A percentile compares a stretch with the other conserved stretches of the same genome.
Evolutionary conservation across 2,888 invertebrate species (phyloP).

Genomic region (Lochmaea crataegi): DNA sequence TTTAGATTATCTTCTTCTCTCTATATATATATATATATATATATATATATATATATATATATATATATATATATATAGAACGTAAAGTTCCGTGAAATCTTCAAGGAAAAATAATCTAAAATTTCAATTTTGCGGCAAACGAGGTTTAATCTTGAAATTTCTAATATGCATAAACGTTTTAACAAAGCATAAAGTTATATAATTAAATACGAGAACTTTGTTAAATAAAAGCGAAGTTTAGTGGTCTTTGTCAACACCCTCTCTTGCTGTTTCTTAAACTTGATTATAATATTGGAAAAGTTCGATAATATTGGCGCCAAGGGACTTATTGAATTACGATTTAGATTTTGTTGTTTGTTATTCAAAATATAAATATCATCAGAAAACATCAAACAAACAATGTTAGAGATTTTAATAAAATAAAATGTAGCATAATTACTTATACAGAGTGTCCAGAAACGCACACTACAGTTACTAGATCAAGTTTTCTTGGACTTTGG

Average conservation of each 20-base stretch:
- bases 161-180: not conserved
- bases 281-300: conserved; percentile 7
- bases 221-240: not conserved
- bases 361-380: no score
- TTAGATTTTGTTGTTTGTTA: no score
- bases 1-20: conserved; percentile 10
- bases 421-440: no score
- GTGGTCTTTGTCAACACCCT: not conserved
- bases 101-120: not conserved
- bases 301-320: not conserved
- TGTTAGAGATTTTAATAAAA: no score
- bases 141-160: not conserved
- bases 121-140: conserved; percentile 4
- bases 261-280: not conserved
- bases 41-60: no score
- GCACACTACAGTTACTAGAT: no score
- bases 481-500: no score
- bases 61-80: no score
- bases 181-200: not conserved
- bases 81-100: not conserved
- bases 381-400: no score
- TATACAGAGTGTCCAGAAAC: no score
- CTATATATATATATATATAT: no score
- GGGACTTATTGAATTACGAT: no score
- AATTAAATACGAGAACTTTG: not conserved